A percentile compares a stretch with the other conserved stretches of the same genome.
phyloP scores from a whole-genome alignment of 1,140 invertebrate species.

The Dolichoris vasculosae region DNA sequence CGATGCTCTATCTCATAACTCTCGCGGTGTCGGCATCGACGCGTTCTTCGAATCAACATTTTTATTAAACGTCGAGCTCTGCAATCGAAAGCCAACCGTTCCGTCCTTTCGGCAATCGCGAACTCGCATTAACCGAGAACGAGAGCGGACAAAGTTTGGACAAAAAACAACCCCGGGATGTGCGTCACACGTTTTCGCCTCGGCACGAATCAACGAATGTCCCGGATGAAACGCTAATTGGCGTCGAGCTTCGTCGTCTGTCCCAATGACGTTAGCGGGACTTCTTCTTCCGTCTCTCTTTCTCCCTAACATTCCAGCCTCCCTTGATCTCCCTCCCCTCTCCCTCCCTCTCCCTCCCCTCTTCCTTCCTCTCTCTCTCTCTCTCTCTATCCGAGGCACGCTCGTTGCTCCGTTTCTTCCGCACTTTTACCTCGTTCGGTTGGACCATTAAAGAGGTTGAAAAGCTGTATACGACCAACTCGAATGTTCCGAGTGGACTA shows the following conservation, averaged over 20 bases:
- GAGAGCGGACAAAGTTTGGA: not conserved
- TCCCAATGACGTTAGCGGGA: slow-evolving; percentile 15
- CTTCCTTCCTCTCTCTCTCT: not conserved
- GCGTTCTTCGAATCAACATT: not conserved
- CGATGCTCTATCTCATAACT: no score
- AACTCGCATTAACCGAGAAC: not conserved
- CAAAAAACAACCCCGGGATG: slow-evolving; percentile 22
- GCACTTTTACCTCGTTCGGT: slow-evolving; percentile 16
- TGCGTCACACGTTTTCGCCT: not conserved
- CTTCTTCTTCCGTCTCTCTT: slow-evolving; percentile 10
- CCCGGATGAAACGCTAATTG: slow-evolving; percentile 43
- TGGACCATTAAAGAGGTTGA: slow-evolving; percentile 20
- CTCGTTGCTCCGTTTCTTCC: not conserved
- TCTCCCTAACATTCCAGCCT: not conserved
- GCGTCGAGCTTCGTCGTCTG: not conserved
- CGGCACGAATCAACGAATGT: not conserved
- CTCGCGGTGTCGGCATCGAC: no score
- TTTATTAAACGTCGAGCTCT: not conserved
- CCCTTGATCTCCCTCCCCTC: not conserved
- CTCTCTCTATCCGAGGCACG: not conserved
- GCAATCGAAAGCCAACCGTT: no score
- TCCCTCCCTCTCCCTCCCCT: not conserved
- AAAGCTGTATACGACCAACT: slow-evolving; percentile 1
- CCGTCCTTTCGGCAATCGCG: not conserved
- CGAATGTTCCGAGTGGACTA: slow-evolving; percentile 3